These are phyloP conservation scores for Mus pahari DNA, from an alignment of 2,113 vertebrate species.

Conservation along the genomic window DNA sequence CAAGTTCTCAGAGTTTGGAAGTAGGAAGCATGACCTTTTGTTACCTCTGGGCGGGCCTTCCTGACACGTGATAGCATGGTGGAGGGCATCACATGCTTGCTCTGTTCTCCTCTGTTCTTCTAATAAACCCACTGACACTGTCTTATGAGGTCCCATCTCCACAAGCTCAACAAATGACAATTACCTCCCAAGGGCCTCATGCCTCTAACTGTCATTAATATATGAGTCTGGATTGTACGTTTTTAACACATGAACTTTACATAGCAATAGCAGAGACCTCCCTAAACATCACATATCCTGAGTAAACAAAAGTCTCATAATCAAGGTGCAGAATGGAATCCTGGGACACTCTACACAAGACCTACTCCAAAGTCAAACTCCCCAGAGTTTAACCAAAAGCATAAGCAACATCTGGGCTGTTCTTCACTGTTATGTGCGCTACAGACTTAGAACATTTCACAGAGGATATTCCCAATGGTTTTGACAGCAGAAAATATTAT, in stretches of 20 bases:
- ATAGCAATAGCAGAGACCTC: not conserved
- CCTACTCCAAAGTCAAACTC: not conserved
- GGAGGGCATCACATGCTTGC: not conserved
- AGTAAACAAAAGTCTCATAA: slow-evolving; percentile 7
- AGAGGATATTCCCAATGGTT: not conserved
- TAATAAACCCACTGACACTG: not conserved
- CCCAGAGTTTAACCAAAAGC: not conserved
- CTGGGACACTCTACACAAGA: not conserved
- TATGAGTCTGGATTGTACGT: not conserved
- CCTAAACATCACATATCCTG: not conserved
- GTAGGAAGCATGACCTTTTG: not conserved
- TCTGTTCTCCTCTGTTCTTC: not conserved
- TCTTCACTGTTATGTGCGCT: not conserved
- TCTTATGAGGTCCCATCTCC: not conserved
- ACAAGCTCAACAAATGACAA: not conserved
- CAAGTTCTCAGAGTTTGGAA: not conserved
- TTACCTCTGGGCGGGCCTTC: not conserved
- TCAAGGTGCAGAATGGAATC: not conserved
- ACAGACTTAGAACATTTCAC: not conserved
- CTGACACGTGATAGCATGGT: not conserved
- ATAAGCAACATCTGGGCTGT: not conserved
- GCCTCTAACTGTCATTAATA: not conserved
- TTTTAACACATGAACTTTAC: not conserved
- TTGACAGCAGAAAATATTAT: slow-evolving; percentile 37
- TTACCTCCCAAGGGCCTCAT: not conserved